Conservation (phyloP, 2,888 invertebrate genomes). For the Mongoloraphidia duomilia region DNA sequence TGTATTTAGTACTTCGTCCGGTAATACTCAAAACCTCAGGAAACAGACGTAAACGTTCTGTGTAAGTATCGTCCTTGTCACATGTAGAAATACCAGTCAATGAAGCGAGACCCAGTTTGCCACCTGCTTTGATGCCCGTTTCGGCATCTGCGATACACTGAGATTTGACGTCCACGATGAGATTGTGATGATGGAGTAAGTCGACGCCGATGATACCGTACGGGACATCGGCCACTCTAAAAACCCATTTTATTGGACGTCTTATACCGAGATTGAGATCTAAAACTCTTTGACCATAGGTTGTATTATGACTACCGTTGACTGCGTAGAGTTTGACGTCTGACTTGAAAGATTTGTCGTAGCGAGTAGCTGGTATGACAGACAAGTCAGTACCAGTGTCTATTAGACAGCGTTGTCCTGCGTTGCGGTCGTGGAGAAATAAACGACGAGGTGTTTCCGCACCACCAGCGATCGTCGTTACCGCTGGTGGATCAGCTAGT, state of each 20-base stretch:
- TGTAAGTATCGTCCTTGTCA: neutral
- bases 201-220: slow-evolving; percentile 10
- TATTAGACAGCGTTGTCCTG: slow-evolving; percentile 4
- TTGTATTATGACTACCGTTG: slow-evolving; percentile 8
- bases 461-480: slow-evolving; percentile 6
- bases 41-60: neutral
- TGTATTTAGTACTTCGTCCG: neutral
- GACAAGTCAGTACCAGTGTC: slow-evolving; percentile 9
- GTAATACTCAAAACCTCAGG: neutral
- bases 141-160: slow-evolving; percentile 2
- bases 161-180: neutral
- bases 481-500: slow-evolving; percentile 4
- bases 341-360: neutral
- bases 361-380: slow-evolving; percentile 3
- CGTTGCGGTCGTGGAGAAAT: slow-evolving; percentile 2
- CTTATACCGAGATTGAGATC: slow-evolving; percentile 9
- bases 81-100: neutral
- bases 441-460: slow-evolving; percentile 3
- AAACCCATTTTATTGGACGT: slow-evolving; percentile 8
- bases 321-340: slow-evolving; percentile 7
- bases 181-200: slow-evolving; percentile 4
- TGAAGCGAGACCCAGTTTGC: neutral
- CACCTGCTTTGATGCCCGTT: neutral
- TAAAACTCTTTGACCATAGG: slow-evolving; percentile 6
- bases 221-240: slow-evolving; percentile 9